These are phyloP conservation scores for Panthera tigris DNA, from an alignment of 2,113 vertebrate genomes.

Conservation along the genomic window DNA sequence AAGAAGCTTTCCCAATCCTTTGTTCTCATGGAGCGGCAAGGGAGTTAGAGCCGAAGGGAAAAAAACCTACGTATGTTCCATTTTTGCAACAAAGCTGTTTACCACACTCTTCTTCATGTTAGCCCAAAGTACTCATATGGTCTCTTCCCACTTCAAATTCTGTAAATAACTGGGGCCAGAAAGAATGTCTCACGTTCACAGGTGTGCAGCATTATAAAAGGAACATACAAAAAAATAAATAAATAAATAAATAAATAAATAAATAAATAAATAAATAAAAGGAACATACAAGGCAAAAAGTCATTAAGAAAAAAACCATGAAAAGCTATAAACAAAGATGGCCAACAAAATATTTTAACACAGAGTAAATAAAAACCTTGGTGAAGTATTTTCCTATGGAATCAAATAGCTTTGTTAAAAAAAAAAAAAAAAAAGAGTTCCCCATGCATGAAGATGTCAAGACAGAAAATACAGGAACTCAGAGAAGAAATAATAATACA, in stretches of 20 bases:
- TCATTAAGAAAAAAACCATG: neutral
- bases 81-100: neutral
- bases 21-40: neutral
- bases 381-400: neutral
- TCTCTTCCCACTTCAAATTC: neutral
- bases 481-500: neutral
- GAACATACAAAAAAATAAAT: neutral
- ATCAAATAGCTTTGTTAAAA: neutral
- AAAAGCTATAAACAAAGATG: neutral
- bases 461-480: neutral
- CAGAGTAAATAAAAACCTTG: neutral
- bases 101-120: neutral
- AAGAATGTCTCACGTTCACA: neutral
- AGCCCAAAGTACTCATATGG: neutral
- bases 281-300: neutral
- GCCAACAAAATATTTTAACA: neutral
- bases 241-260: too few relatives aligned
- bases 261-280: neutral
- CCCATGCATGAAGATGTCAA: neutral
- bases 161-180: neutral
- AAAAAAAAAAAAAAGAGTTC: neutral
- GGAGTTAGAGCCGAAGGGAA: neutral
- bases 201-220: neutral
- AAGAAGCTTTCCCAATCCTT: neutral
- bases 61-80: neutral